These are phyloP conservation scores for Hemistola chrysoprasaria DNA, from an alignment of 2,888 invertebrate species.

Conservation along the genomic window DNA sequence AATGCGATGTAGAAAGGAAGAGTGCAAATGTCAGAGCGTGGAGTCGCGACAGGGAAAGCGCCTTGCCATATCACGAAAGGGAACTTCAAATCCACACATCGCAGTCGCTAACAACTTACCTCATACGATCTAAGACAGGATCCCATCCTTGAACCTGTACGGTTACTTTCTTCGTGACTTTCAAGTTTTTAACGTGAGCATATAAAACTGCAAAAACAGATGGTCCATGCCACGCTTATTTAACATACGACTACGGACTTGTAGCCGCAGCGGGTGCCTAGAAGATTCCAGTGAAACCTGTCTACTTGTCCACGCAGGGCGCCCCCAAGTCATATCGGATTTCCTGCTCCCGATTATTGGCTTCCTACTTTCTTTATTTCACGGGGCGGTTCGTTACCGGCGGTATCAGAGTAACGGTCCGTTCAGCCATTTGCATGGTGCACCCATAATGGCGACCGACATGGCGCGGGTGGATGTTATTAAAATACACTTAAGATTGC, in stretches of 20 bases:
- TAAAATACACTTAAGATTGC: conserved; percentile 76
- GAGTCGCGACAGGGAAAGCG: conserved; percentile 74
- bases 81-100: conserved; percentile 69
- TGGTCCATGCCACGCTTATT: conserved; percentile 37
- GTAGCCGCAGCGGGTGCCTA: conserved; percentile 39
- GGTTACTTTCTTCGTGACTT: conserved; percentile 64
- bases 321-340: conserved; percentile 66
- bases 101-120: conserved; percentile 55
- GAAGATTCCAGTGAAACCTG: conserved; percentile 41
- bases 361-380: conserved; percentile 76
- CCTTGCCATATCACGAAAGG: conserved; percentile 71
- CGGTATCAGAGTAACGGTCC: conserved; percentile 71
- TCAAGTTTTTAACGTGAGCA: conserved; percentile 55
- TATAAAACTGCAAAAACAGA: conserved; percentile 36
- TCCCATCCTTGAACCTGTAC: conserved; percentile 57
- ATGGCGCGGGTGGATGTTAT: conserved; percentile 70
- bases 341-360: conserved; percentile 71
- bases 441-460: conserved; percentile 69
- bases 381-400: conserved; percentile 63
- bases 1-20: conserved; percentile 74
- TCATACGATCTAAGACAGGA: conserved; percentile 57
- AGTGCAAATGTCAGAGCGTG: conserved; percentile 72
- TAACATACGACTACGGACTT: conserved; percentile 43
- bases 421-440: conserved; percentile 72
- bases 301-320: conserved; percentile 28